Evolutionary conservation across 1,140 invertebrate species (phyloP), one percentile per base, ranked within the genome.

Genomic region (Tribolium castaneum): DNA sequence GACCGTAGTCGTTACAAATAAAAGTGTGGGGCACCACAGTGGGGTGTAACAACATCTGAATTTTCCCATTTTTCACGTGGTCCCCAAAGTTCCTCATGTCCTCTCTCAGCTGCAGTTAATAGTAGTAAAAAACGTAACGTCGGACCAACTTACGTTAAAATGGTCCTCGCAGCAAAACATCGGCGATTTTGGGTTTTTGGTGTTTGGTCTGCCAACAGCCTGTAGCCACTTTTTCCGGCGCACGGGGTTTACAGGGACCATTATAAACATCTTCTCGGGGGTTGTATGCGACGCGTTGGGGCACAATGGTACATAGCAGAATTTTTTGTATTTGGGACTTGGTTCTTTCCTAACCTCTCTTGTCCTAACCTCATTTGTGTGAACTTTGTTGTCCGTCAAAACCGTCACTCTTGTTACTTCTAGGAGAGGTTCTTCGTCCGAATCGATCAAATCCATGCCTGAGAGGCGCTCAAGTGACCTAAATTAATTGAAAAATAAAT

Each of bases 111-210:
- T 66, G 9, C 10, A 66, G 16, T n/a, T 5, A 4, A 14, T 6
- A 9, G 6, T 66, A 13, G 1, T 16, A 35, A 14, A 66, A n/a
- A 35, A 34, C 6, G 2, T 5, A 16, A 9, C 12, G 0, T 39
- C 1, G 6, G 2, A 13, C 1, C 6, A 6, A 14, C 4, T 66
- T 14, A 66, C 59, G 30, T 66, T 66, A 30, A 66, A 66, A 14
- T 66, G 59, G 59, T 66, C 59, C 59, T 66, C 25, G 30, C 59
- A 66, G 10, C 59, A 66, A 12, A 66, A 66, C 59, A 66, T 66
- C 0, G 59, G 59, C 1, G 59, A 66, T 30, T 66, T 66, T 2
- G 59, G 59, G 12, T 66, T 66, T 30, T 14, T 35, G 4, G 22
- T 30, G 30, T 12, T 35, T n/a, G 25, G 13, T 14, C 35, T 39